A percentile compares a stretch with the other conserved stretches of the same genome.
These are phyloP conservation scores for Globodera ellingtonae DNA, from an alignment of 1,140 invertebrate species.

Conservation along the genomic window DNA sequence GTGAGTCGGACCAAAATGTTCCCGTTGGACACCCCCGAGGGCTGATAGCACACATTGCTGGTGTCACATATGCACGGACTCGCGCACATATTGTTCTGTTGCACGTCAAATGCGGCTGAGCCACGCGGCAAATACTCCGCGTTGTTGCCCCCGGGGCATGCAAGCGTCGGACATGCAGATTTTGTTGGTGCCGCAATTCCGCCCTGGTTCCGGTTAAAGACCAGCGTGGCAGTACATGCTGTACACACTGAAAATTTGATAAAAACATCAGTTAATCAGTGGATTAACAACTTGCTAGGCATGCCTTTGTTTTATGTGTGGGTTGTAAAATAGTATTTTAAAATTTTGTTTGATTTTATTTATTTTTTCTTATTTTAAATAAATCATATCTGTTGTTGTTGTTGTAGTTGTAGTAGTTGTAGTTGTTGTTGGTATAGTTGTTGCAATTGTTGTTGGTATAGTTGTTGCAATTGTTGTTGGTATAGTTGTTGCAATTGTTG, in stretches of 20 bases:
- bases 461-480: neutral
- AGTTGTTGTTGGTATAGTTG: neutral
- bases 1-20: constrained; percentile 11
- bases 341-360: neutral
- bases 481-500: neutral
- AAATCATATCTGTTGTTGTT: neutral
- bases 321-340: neutral
- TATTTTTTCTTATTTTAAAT: neutral
- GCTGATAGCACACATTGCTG: constrained; percentile 1
- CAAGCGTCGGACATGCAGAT: neutral
- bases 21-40: neutral
- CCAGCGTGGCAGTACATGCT: neutral
- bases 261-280: no score
- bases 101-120: neutral
- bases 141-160: neutral
- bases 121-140: neutral
- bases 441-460: neutral
- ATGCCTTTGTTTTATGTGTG: neutral
- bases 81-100: neutral
- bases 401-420: neutral
- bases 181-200: constrained; percentile 2
- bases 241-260: neutral
- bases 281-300: no score
- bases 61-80: constrained; percentile 1
- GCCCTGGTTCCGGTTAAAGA: neutral